Percentiles rank a stretch among this genome's conserved stretches.
phyloP scores from a whole-genome alignment of 2,113 vertebrate genomes.

The Serilophus lunatus region DNA sequence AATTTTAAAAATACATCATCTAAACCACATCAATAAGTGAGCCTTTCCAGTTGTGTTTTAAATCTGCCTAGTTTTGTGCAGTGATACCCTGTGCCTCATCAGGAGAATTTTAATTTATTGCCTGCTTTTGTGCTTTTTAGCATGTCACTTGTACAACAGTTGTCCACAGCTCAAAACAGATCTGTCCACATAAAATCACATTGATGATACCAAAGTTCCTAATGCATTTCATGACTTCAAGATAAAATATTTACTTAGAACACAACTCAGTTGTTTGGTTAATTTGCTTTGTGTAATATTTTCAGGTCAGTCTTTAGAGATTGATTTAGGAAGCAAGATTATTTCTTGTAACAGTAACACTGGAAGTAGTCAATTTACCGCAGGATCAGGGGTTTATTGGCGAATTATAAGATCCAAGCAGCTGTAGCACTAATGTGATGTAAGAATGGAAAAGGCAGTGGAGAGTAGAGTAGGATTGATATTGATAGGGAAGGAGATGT shows the following conservation, averaged over 20 bases:
- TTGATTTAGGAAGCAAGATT: neutral
- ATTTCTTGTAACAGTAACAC: neutral
- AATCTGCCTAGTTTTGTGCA: neutral
- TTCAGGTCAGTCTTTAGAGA: neutral
- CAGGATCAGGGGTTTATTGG: neutral
- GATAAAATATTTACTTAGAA: neutral
- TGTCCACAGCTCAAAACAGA: neutral
- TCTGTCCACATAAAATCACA: neutral
- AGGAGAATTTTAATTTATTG: neutral
- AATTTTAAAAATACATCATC: neutral
- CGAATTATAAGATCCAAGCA: neutral
- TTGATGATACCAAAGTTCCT: neutral
- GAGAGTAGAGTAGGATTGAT: neutral
- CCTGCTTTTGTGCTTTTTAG: neutral
- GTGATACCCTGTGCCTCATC: neutral
- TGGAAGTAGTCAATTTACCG: neutral
- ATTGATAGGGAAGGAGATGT: neutral
- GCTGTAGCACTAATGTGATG: neutral
- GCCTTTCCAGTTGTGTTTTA: neutral
- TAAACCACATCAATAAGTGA: neutral
- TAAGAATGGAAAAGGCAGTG: neutral
- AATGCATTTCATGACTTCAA: neutral
- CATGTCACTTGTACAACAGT: neutral
- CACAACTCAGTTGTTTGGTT: neutral
- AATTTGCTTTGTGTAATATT: neutral